These are phyloP conservation scores for Pocillopora grandis DNA, from an alignment of 92 coral and sea anemone species.

Conservation along the genomic window DNA sequence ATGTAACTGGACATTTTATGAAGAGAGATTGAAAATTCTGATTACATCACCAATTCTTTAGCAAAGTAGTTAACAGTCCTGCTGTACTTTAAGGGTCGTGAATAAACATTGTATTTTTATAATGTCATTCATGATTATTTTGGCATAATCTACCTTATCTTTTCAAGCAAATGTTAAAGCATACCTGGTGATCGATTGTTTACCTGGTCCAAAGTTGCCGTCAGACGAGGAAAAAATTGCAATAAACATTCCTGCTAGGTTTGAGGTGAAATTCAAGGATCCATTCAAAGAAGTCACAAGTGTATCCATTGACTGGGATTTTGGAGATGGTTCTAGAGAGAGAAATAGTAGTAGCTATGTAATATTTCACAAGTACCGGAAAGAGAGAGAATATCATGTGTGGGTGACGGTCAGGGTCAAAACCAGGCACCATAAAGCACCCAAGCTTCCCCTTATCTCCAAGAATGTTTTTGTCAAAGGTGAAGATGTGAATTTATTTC, in stretches of 20 bases:
- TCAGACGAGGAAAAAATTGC: constrained; percentile 20
- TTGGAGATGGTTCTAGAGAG: constrained; percentile 20
- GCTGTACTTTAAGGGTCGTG: too few species aligned
- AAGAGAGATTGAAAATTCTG: too few species aligned
- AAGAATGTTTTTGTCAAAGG: constrained; percentile 43
- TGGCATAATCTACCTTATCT: not conserved
- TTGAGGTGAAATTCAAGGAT: constrained; percentile 59
- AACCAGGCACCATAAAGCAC: constrained; percentile 6
- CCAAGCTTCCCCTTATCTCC: not conserved
- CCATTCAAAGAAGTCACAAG: constrained; percentile 41
- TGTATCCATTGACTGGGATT: constrained; percentile 61
- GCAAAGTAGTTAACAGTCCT: too few species aligned
- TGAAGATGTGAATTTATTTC: not conserved
- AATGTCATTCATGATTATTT: too few species aligned
- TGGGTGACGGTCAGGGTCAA: constrained; percentile 65
- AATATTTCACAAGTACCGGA: constrained; percentile 14
- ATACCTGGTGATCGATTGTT: constrained; percentile 43
- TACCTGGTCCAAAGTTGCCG: constrained; percentile 44
- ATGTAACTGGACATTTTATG: too few species aligned
- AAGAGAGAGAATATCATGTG: constrained; percentile 9
- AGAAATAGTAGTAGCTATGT: constrained; percentile 1
- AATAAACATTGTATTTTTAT: too few species aligned
- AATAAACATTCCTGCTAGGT: constrained; percentile 12
- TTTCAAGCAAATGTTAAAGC: constrained; percentile 49
- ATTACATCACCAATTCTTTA: too few species aligned